phyloP scores from a whole-genome alignment of 2,797 vertebrate species.

The Glyptemys insculpta region DNA sequence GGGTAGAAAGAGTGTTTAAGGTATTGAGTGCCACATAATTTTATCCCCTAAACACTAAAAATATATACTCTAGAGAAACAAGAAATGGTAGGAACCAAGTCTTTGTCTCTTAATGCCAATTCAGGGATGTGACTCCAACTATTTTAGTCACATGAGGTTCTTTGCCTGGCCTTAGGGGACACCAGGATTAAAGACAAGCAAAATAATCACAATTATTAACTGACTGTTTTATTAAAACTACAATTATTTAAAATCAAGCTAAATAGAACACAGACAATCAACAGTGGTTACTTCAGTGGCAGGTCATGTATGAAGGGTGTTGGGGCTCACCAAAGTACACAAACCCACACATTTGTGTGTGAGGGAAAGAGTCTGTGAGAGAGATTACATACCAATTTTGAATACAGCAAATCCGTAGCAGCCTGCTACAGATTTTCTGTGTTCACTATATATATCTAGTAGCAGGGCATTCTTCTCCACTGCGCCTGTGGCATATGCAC shows the following conservation, averaged over 20 bases:
- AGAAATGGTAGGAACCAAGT: conserved; percentile 51
- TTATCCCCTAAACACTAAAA: conserved; percentile 42
- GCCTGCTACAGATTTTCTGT: no score
- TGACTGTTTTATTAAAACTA: not conserved
- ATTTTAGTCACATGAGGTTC: not conserved
- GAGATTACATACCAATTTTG: no score
- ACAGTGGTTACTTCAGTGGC: not conserved
- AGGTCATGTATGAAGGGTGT: no score
- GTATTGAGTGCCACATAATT: conserved; percentile 26
- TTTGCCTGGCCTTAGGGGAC: not conserved
- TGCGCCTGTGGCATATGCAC: no score
- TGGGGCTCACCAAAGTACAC: no score
- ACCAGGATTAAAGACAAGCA: not conserved
- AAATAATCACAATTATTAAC: not conserved
- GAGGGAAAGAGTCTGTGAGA: no score
- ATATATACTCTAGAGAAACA: not conserved
- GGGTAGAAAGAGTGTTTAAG: not conserved
- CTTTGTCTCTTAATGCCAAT: conserved; percentile 26
- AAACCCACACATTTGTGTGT: no score
- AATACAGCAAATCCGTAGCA: no score
- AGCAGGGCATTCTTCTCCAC: no score
- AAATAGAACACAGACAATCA: not conserved
- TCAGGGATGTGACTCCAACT: conserved; percentile 47
- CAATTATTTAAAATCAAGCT: not conserved
- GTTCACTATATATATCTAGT: no score